Evolutionary conservation across 2,888 invertebrate genomes (phyloP), one percentile per base, ranked within the genome.

Genomic region (Oligia latruncula): DNA sequence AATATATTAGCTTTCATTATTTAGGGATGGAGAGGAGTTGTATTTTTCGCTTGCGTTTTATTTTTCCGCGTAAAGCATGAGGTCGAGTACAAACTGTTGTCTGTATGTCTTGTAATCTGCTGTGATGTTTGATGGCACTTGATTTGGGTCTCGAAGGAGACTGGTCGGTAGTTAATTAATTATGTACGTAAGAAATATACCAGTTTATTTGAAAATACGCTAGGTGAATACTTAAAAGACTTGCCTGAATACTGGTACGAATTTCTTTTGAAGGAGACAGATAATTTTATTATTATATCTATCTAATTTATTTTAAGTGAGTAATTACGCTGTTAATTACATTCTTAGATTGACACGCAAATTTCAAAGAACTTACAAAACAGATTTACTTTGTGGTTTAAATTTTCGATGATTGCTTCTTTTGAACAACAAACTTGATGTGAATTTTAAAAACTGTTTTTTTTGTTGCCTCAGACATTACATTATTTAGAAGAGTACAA

Each of bases 1-100:
- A 94, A 94, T 94, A 93, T 94, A 94, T 94, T 93, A 92, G 91
- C 90, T 92, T 92, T 92, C 93, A 93, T 95, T 95, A 94, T 94
- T 93, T 92, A 93, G 91, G 92, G 90, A 90, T 90, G 90, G 88
- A 88, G 87, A 87, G 85, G 85, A 81, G 83, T 90, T 86, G 87
- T 89, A 89, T 89, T 90, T 89, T 91, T 90, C 82, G 86, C 87
- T 87, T 85, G 84, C 80, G 75, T 83, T 87, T 84, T 86, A 84
- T 88, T 88, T 84, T 87, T 87, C 70, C n/a, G 55, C 79, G 79
- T 75, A 83, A 80, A 82, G 71, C 81, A 75, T 85, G 72, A 75
- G 80, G 66, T 60, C 68, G 78, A 80, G 58, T 64, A 73, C 71
- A 79, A 78, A 71, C 58, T 58, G 72, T 68, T 81, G 81, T 80